Base-by-base conservation (phyloP, 2,888 invertebrate species). In the Panopea generosa region DNA sequence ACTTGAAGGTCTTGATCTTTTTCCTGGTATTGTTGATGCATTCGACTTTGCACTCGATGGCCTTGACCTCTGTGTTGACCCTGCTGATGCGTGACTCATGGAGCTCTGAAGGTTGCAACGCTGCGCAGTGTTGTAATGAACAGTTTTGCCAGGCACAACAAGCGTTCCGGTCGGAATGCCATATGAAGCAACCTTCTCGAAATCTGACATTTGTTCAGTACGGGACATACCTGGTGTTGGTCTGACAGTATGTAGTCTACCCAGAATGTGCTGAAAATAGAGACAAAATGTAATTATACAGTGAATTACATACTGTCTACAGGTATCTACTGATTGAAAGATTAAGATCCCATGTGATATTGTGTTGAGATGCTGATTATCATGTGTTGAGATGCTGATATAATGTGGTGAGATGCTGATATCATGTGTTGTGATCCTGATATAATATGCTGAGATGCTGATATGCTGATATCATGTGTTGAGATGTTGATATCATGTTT, bases 181-280 rank as follows among this genome's bases (percentile, higher is more conserved):
- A 63, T 89, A 88, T 50, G 84, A 73, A 18, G 83, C 74, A 0
- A 86, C 84, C 29, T 67, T 82, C 24, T 87, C 80, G 70, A 87
- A 89, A 1, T 87, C 83, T 20, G 22, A 66, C 7, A 90, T 78
- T 71, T 89, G 89, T 27, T 89, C 86, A 14, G 82, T 69, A 11
- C 86, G 73, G 16, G 87, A 84, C 77, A 90, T 85, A 7, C 88
- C 86, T 26, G 75, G 75, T 2, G 86, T 83, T 14, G 90, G 82
- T 27, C 77, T 83, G n/a, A 87, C 77, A 18, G 78, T 79, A 66
- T 89, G 86, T 24, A 90, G 77, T 16, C 90, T 79, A 26, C 72
- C 78, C 60, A 90, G 69, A 43, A 90, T 82, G 62, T 85, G 82
- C 90, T 90, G 85, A 33, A n/a, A 84, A 33, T 33, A 33, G 6